These are phyloP conservation scores for Triplophysa siluroides DNA, from an alignment of 2,113 vertebrate genomes.

Conservation along the genomic window DNA sequence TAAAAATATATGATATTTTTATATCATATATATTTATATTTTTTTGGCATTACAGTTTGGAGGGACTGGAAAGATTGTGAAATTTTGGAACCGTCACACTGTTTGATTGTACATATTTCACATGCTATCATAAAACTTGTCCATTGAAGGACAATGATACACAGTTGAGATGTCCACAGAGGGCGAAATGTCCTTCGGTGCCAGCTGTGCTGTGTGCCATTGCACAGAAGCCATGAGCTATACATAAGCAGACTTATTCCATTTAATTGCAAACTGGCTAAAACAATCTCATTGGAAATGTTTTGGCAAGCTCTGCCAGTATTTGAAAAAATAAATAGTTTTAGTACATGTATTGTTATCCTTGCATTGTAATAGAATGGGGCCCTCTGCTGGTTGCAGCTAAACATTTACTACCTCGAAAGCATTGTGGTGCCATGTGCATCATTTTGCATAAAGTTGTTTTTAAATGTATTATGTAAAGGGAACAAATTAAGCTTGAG, in stretches of 20 bases:
- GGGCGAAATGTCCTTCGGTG: neutral
- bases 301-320: neutral
- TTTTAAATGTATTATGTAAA: too few relatives aligned
- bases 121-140: neutral
- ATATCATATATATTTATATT: too few relatives aligned
- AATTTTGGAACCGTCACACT: neutral
- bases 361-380: neutral
- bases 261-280: neutral
- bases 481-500: too few relatives aligned
- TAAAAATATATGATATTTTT: too few relatives aligned
- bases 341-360: too few relatives aligned
- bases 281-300: neutral
- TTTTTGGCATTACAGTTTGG: neutral
- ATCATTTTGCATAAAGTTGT: too few relatives aligned
- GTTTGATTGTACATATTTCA: neutral
- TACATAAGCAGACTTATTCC: neutral
- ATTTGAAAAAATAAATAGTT: neutral
- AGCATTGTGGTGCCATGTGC: neutral
- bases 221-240: neutral
- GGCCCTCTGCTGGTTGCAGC: constrained; percentile 20
- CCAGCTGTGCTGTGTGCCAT: neutral
- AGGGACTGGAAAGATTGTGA: neutral
- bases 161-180: neutral
- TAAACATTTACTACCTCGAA: neutral
- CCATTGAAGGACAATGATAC: neutral